Conservation (phyloP, 2,113 vertebrate species). For the Otus sunia region DNA sequence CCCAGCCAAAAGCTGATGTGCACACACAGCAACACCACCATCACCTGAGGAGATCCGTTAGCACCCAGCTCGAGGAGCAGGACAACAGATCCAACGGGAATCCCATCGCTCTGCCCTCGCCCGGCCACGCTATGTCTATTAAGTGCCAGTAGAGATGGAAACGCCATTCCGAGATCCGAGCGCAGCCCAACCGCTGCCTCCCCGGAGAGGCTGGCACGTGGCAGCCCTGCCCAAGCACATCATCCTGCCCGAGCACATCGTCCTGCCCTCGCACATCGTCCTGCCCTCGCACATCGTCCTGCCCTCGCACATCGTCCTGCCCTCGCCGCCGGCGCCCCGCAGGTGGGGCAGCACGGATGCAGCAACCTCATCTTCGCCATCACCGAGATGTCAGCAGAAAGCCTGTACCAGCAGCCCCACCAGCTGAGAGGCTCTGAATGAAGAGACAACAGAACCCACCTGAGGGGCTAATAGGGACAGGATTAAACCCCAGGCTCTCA, state of each 20-base stretch:
- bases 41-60: not conserved
- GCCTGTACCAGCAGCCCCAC: not conserved
- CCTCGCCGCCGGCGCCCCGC: not conserved
- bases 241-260: too few relatives aligned
- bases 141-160: not conserved
- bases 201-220: not conserved
- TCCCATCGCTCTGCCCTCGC: rapidly evolving
- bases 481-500: not conserved
- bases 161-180: not conserved
- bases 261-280: not conserved
- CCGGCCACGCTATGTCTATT: rapidly evolving
- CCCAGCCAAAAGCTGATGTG: not conserved
- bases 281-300: not conserved
- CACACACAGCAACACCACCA: not conserved
- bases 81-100: not conserved
- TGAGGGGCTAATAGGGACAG: not conserved
- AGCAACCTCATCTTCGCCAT: not conserved
- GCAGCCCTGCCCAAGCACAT: not conserved
- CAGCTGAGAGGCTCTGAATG: not conserved
- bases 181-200: rapidly evolving
- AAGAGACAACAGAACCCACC: not conserved
- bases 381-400: not conserved
- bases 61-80: not conserved
- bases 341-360: not conserved
- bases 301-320: not conserved